A percentile compares a stretch with the other conserved stretches of the same genome.
Conservation (phyloP, 2,797 vertebrate species). For the Diglossa cyanea region DNA sequence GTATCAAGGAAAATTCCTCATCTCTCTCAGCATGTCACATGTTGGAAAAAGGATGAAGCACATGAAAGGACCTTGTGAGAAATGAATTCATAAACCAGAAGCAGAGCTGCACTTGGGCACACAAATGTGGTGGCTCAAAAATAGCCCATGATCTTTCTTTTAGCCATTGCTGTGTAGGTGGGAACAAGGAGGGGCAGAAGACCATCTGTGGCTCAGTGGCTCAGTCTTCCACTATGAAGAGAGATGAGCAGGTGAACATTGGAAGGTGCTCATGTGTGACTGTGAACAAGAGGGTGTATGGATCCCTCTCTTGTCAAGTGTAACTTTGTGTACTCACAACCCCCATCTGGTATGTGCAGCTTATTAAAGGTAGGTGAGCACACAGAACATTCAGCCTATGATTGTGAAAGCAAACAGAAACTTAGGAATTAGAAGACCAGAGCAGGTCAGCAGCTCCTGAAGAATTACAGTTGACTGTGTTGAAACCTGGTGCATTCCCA, state of each 20-base stretch:
- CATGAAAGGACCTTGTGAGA: neutral
- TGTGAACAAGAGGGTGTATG: neutral
- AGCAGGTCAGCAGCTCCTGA: neutral
- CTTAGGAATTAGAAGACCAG: neutral
- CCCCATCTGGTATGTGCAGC: neutral
- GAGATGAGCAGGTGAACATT: neutral
- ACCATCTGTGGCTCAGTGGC: neutral
- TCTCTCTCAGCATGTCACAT: neutral
- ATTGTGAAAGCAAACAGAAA: neutral
- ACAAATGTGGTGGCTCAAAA: neutral
- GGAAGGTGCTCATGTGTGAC: neutral
- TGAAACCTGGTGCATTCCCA: neutral
- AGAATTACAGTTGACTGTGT: neutral
- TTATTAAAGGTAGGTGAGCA: neutral
- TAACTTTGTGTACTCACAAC: neutral
- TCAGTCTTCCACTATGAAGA: neutral
- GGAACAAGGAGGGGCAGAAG: neutral
- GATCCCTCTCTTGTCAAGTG: neutral
- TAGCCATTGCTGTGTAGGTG: neutral
- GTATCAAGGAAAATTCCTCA: neutral
- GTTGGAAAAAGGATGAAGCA: neutral
- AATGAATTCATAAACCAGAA: neutral
- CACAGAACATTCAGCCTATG: neutral
- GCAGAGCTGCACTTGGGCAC: neutral
- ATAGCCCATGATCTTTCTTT: neutral